Conservation (phyloP, 1,140 invertebrate species). For the Diprion similis region DNA sequence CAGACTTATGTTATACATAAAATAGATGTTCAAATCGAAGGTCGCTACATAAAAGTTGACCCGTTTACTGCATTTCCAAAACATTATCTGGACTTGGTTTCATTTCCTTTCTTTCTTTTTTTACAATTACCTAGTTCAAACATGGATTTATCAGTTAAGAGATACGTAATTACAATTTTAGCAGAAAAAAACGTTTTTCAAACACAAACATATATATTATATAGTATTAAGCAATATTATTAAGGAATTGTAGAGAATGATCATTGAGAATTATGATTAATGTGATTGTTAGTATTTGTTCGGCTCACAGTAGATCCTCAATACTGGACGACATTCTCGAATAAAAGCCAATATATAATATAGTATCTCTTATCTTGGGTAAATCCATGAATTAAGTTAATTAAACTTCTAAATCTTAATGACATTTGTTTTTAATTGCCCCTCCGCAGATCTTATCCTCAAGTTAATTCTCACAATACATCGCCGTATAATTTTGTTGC, state of each 20-base stretch:
- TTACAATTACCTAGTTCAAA: slow-evolving; percentile 21
- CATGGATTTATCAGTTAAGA: slow-evolving; percentile 22
- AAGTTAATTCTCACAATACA: background rate
- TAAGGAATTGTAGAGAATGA: too few relatives aligned
- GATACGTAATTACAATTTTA: background rate
- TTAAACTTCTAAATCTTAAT: background rate
- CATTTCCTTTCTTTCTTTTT: slow-evolving; percentile 13
- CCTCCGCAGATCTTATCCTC: background rate
- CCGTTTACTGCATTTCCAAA: slow-evolving; percentile 2
- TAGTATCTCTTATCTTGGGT: background rate
- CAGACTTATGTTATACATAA: slow-evolving; percentile 22
- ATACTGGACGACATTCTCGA: too few relatives aligned
- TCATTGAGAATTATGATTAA: too few relatives aligned
- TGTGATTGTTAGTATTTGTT: too few relatives aligned
- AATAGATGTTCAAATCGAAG: slow-evolving; percentile 6
- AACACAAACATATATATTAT: too few relatives aligned
- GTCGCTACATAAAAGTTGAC: background rate
- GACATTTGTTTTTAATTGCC: slow-evolving; percentile 8
- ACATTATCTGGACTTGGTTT: background rate
- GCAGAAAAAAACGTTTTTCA: background rate
- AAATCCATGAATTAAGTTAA: background rate
- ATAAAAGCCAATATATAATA: too few relatives aligned
- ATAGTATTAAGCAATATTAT: too few relatives aligned
- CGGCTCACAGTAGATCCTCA: too few relatives aligned
- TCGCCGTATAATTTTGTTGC: background rate